Evolutionary conservation across 2,113 vertebrate species (phyloP), one percentile per base, ranked within the genome.

Genomic region (Paradoxurus hermaphroditus): DNA sequence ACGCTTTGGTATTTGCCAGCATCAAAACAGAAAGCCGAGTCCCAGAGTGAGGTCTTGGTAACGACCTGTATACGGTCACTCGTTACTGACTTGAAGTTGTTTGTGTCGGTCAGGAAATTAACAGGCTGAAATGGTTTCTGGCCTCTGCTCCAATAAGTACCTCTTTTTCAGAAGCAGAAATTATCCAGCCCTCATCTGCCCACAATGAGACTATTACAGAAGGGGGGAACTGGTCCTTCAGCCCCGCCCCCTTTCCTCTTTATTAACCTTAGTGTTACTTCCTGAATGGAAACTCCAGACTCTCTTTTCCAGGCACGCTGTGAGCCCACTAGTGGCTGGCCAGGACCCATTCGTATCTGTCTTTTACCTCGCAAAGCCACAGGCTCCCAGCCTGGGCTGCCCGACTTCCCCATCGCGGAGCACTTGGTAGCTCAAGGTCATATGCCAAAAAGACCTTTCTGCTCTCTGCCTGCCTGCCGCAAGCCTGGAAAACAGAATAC

Each of bases 401-500:
- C 44, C 41, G 65, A 59, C 34, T 36, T 36, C 19, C 13, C 62
- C 27, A 12, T 7, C 12, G 25, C 36, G 34, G n/a, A 90, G 63
- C 1, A 1, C 41, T 51, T 63, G 18, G 3, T 13, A 46, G 68
- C 13, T 90, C 72, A 68, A 95, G 90, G 49, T 95, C 94, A 41
- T 29, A 56, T 27, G 72, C 93, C 73, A 75, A 73, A 75, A 73
- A 36, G 19, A 53, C 53, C 41, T 87, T 93, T 77, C 23, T 15
- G 29, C 36, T 78, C 39, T 93, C 62, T 36, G 49, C 73, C 25
- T 95, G 19, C 19, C 63, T 67, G 29, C 6, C 8, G 83, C 82
- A 62, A 59, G 51, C 44, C 90, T 81, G 25, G 83, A 63, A 92
- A 90, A 92, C 70, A 96, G 93, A 91, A 73, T 49, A 31, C 16